phyloP scores from a whole-genome alignment of 2,113 vertebrate species.

The Macquaria ambigua region DNA sequence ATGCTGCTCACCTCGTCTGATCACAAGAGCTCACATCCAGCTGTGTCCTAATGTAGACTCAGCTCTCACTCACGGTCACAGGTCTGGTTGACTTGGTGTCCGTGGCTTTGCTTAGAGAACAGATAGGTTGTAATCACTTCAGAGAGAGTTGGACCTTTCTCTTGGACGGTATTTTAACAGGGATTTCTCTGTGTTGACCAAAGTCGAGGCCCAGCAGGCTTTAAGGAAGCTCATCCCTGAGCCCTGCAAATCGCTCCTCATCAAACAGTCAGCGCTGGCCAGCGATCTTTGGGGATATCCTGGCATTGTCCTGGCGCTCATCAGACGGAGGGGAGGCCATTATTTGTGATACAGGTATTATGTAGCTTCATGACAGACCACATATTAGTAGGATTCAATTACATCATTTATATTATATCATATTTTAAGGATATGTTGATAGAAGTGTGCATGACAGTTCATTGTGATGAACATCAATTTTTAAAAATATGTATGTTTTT shows the following conservation, averaged over 20 bases:
- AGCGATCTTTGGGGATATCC: conserved; percentile 30
- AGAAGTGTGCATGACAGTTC: background rate
- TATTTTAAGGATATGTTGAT: background rate
- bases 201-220: conserved; percentile 38
- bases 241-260: conserved; percentile 55
- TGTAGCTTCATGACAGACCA: conserved; percentile 21
- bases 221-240: conserved; percentile 64
- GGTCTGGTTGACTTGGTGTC: conserved; percentile 42
- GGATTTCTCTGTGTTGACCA: conserved; percentile 69
- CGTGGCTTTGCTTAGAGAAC: conserved; percentile 24
- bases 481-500: background rate
- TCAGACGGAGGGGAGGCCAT: conserved; percentile 33
- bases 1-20: conserved; percentile 19
- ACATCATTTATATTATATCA: conserved; percentile 1
- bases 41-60: conserved; percentile 25
- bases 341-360: conserved; percentile 31
- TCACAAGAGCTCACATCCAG: conserved; percentile 33
- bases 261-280: conserved; percentile 44
- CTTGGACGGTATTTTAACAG: conserved; percentile 57
- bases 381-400: background rate
- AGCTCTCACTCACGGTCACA: background rate
- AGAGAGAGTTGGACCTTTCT: conserved; percentile 29
- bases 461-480: conserved; percentile 1
- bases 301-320: conserved; percentile 22
- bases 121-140: conserved; percentile 52